Conservation (phyloP, 2,113 vertebrate genomes). For the human region DNA sequence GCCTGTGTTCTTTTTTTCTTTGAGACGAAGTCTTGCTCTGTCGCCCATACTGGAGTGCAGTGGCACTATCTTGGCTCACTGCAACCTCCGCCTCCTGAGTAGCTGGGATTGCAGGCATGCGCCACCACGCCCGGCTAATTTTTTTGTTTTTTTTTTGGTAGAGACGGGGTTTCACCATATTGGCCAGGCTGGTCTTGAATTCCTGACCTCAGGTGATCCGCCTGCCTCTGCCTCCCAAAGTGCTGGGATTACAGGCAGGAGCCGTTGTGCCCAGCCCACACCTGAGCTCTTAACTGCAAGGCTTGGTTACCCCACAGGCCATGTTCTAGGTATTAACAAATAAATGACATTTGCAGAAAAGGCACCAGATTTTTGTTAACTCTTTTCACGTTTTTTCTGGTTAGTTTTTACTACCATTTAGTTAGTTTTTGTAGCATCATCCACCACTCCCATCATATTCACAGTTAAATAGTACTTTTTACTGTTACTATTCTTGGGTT, state of each 20-base stretch:
- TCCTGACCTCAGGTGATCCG: too few species aligned
- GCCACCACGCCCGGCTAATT: too few species aligned
- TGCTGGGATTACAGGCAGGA: too few species aligned
- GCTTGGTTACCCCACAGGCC: background rate
- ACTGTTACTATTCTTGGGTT: background rate
- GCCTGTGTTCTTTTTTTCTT: background rate
- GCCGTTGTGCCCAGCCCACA: fast-evolving
- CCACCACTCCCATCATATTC: background rate
- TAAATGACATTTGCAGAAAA: background rate
- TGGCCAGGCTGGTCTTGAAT: too few species aligned
- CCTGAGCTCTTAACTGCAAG: background rate
- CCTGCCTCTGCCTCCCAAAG: too few species aligned
- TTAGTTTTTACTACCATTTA: background rate
- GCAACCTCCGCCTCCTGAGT: too few species aligned
- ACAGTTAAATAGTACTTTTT: background rate
- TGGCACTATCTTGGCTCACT: too few species aligned
- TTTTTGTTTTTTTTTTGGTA: too few species aligned
- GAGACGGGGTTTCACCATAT: too few species aligned
- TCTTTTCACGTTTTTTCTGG: background rate
- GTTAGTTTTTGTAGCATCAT: background rate
- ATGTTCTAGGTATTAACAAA: background rate
- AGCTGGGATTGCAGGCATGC: too few species aligned
- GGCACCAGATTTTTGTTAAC: background rate
- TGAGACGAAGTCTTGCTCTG: too few species aligned
- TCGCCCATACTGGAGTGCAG: too few species aligned